Evolutionary conservation across 2,888 invertebrate species (phyloP).

Genomic region (Rotaria socialis): DNA sequence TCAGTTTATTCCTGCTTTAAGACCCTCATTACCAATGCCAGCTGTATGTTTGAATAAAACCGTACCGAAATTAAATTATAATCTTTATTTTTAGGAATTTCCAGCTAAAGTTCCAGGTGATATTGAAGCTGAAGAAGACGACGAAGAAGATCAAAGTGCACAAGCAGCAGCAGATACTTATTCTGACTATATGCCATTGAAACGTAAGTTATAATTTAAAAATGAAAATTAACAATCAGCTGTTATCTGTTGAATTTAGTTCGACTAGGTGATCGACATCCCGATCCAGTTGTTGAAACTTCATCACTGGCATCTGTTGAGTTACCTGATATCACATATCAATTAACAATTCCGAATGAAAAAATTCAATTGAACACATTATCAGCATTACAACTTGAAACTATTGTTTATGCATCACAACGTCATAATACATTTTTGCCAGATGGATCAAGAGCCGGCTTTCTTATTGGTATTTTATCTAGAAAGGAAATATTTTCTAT

Average conservation of each 20-base stretch:
- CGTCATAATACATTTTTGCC: conserved; percentile 84
- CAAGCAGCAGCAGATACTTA: conserved; percentile 72
- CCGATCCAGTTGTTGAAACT: conserved; percentile 97
- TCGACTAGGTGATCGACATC: conserved; percentile 88
- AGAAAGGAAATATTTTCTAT: background rate
- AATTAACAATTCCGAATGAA: conserved; percentile 67
- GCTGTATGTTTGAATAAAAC: background rate
- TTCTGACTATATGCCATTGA: conserved; percentile 93
- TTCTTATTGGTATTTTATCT: conserved; percentile 69
- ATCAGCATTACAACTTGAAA: conserved; percentile 91
- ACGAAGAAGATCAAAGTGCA: conserved; percentile 38
- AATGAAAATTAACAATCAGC: background rate
- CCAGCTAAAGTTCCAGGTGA: background rate
- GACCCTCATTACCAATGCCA: background rate
- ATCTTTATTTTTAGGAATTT: background rate
- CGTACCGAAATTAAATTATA: background rate
- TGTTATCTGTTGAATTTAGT: conserved; percentile 63
- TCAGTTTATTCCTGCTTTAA: conserved; percentile 29
- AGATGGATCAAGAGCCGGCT: conserved; percentile 84
- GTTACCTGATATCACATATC: conserved; percentile 85
- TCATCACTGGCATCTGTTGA: conserved; percentile 91
- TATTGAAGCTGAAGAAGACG: background rate
- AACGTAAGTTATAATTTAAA: conserved; percentile 66
- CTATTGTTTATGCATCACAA: conserved; percentile 92
- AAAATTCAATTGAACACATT: conserved; percentile 76